These are phyloP conservation scores for Hippasteria phrygiana DNA, from an alignment of 53 echinoderm and acorn worm genomes.

Conservation along the genomic window DNA sequence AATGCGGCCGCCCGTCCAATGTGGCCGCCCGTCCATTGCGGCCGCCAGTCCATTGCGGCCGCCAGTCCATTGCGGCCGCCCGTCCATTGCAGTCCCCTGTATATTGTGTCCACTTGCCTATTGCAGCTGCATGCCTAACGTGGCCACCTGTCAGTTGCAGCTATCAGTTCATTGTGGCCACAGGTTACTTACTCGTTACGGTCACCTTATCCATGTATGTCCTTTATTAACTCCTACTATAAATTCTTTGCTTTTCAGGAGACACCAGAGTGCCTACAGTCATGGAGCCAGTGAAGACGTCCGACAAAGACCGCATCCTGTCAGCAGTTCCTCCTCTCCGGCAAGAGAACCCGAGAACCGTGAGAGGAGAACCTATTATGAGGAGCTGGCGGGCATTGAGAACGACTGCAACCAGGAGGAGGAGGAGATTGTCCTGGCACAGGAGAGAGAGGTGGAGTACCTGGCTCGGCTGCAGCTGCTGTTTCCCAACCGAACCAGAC, in stretches of 20 bases:
- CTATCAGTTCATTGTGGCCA: no score
- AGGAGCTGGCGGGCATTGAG: conserved; percentile 95
- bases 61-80: no score
- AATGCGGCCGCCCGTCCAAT: no score
- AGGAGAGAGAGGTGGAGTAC: conserved; percentile 49
- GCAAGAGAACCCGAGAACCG: conserved; percentile 73
- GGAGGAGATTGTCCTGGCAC: conserved; percentile 42
- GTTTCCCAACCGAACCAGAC: conserved; percentile 43
- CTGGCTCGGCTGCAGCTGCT: conserved; percentile 28
- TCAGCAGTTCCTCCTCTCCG: conserved; percentile 40
- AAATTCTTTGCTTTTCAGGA: conserved; percentile 20
- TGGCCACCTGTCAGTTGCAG: no score
- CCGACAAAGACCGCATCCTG: conserved; percentile 11
- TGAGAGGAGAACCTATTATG: conserved; percentile 87
- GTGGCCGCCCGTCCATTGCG: no score
- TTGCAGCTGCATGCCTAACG: no score
- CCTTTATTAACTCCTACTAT: background rate
- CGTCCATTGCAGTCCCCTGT: no score
- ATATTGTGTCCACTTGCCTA: no score
- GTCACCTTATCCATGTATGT: no score
- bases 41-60: no score
- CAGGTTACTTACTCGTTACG: no score
- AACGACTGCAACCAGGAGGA: conserved; percentile 74
- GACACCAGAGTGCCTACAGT: conserved; percentile 50
- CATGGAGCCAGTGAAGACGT: conserved; percentile 39